Conservation (phyloP, 2,797 vertebrate genomes). For the Neopelma chrysocephalum region DNA sequence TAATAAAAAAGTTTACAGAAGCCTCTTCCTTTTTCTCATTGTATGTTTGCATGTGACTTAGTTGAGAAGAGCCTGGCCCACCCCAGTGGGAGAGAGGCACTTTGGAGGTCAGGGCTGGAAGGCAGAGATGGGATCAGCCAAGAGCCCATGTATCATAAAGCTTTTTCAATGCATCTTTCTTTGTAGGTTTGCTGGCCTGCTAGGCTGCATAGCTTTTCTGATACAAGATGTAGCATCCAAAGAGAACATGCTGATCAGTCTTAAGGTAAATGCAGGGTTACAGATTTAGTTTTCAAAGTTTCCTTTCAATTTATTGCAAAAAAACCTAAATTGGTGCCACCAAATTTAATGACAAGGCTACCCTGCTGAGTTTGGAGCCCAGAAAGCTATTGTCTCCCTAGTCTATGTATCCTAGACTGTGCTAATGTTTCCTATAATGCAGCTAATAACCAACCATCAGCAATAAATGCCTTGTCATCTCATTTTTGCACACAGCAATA, state of each 20-base stretch:
- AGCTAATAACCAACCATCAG: conserved; percentile 82
- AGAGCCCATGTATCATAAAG: not conserved
- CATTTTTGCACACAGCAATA: conserved; percentile 75
- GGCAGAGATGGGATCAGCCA: not conserved
- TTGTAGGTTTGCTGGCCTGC: conserved; percentile 23
- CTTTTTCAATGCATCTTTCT: conserved; percentile 16
- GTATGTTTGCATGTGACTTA: fast-evolving
- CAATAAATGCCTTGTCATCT: conserved; percentile 82
- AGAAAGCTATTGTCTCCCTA: conserved; percentile 80
- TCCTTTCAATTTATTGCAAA: conserved; percentile 67
- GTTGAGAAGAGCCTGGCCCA: not conserved
- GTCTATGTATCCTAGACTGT: conserved; percentile 74
- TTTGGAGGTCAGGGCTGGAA: not conserved
- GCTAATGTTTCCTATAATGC: conserved; percentile 81
- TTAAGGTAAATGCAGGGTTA: conserved; percentile 73
- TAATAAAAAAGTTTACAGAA: not conserved
- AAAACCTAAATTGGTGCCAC: conserved; percentile 71
- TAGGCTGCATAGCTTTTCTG: not conserved
- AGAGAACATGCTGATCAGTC: conserved; percentile 43
- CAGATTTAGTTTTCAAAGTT: conserved; percentile 75
- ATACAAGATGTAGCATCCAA: not conserved
- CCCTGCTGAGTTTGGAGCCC: conserved; percentile 79
- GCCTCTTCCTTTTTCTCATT: not conserved
- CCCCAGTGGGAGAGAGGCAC: fast-evolving
- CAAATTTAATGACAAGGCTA: conserved; percentile 79